These are phyloP conservation scores for Brachionus manjavacas DNA, from an alignment of 1,140 invertebrate species.

Conservation along the genomic window DNA sequence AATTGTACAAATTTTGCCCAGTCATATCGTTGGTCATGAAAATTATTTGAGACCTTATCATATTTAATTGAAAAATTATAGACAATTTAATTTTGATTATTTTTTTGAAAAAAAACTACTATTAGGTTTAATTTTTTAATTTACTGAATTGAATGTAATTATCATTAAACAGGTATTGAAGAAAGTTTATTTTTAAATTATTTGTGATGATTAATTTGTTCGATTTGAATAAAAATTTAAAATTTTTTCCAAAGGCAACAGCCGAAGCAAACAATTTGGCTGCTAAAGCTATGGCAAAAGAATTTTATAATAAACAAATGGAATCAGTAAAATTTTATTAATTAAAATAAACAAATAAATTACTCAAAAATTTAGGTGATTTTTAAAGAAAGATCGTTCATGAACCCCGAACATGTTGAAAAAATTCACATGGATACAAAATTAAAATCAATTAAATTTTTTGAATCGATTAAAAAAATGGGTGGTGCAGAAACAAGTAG, in stretches of 20 bases:
- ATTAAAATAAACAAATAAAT: not conserved
- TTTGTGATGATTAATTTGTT: too few species aligned
- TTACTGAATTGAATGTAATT: too few species aligned
- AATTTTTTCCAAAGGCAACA: constrained; percentile 70
- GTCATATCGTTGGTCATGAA: too few species aligned
- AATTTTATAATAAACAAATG: constrained; percentile 82
- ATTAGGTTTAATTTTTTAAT: too few species aligned
- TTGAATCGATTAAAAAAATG: constrained; percentile 83
- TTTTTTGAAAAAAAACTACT: too few species aligned
- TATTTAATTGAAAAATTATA: too few species aligned
- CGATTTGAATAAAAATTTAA: too few species aligned
- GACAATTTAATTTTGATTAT: too few species aligned
- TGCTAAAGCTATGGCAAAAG: constrained; percentile 86
- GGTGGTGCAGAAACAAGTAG: constrained; percentile 85
- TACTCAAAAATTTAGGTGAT: constrained; percentile 65
- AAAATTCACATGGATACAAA: constrained; percentile 72
- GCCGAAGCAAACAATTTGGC: constrained; percentile 93
- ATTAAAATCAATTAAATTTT: constrained; percentile 68
- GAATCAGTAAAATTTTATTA: constrained; percentile 59
- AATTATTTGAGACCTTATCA: too few species aligned
- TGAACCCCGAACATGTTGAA: constrained; percentile 74
- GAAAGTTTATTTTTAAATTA: too few species aligned
- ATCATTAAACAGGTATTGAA: too few species aligned
- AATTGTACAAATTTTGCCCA: too few species aligned
- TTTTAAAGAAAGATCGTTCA: constrained; percentile 79